Base-by-base conservation (phyloP, 2,888 invertebrate species). In the Agrotis exclamationis region DNA sequence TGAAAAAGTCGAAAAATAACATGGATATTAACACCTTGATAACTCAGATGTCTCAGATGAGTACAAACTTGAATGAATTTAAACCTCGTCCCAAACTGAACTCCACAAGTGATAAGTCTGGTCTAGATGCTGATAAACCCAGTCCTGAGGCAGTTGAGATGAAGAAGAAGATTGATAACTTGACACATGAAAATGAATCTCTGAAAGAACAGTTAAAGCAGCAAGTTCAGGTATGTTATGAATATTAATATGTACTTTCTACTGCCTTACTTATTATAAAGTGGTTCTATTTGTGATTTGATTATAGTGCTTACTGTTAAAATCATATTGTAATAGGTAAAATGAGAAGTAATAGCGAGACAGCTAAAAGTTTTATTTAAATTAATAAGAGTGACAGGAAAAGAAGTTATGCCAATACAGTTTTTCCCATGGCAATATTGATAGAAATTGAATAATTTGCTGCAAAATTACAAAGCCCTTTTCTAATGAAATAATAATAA, bases 161-260 rank as follows among this genome's bases (percentile, higher is more conserved):
- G 86, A 97, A 97, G 83, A 94, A 93, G 51, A 97, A 97, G 91
- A 96, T 98, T 76, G 96, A 97, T 71, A 96, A 97, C 83, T 90
- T 98, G 48, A 96, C 96, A 70, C 97, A 97, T 83, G 98, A 98
- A 84, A 98, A 98, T 89, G 96, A 97, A 81, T 97, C 97, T 87
- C 95, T 98, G 54, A 98, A 98, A 87, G 98, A 97, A 85, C 98
- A 98, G 87, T 94, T 98, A n/a, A 98, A 98, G 88, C 98, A 98
- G 89, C 98, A 98, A 95, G 97, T 97, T 18, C 98, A 98, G 95
- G 98, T 97, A 88, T 65, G 58, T 20, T 57, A 60, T 51, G 9
- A 58, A 67, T 62, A 59, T 62, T 39, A n/a, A 75, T 75, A 58
- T 2, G 24, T 47, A 50, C 33, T 45, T 50, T 56, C n/a, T 44